Conservation (phyloP, 2,888 invertebrate species). For the Apotomis capreana region DNA sequence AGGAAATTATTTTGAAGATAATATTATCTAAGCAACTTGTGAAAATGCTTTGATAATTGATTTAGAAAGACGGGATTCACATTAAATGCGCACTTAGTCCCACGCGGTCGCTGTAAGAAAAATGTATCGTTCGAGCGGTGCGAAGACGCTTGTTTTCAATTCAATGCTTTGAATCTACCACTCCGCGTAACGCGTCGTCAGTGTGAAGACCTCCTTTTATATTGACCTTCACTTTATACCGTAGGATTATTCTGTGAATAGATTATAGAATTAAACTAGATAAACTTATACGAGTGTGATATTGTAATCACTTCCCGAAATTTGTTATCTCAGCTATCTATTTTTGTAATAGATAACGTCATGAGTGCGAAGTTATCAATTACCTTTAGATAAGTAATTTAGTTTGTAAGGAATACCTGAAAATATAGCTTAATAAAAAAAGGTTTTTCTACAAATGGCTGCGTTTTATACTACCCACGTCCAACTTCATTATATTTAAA, state of each 20-base stretch:
- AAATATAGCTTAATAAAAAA: background rate
- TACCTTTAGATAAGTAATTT: background rate
- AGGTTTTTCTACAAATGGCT: background rate
- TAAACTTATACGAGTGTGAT: constrained; percentile 7
- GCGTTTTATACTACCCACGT: background rate
- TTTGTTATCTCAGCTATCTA: constrained; percentile 23
- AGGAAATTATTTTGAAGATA: background rate
- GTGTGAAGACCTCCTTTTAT: background rate
- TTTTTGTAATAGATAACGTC: constrained; percentile 25
- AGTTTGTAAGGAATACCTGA: background rate
- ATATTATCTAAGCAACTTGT: background rate
- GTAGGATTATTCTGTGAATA: constrained; percentile 3
- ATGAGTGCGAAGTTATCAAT: constrained; percentile 7
- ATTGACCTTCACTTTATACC: constrained; percentile 6
- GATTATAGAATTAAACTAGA: constrained; percentile 5
- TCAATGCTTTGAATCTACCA: too few relatives aligned
- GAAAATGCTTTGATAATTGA: background rate
- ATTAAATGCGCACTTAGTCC: too few relatives aligned
- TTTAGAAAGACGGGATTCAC: too few relatives aligned
- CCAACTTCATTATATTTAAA: too few relatives aligned
- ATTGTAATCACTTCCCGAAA: constrained; percentile 6
- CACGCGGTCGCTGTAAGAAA: too few relatives aligned
- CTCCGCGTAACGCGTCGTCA: background rate
- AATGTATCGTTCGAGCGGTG: too few relatives aligned
- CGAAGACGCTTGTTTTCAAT: too few relatives aligned